Evolutionary conservation across 2,888 invertebrate species (phyloP).

Genomic region (Leistus spinibarbis): DNA sequence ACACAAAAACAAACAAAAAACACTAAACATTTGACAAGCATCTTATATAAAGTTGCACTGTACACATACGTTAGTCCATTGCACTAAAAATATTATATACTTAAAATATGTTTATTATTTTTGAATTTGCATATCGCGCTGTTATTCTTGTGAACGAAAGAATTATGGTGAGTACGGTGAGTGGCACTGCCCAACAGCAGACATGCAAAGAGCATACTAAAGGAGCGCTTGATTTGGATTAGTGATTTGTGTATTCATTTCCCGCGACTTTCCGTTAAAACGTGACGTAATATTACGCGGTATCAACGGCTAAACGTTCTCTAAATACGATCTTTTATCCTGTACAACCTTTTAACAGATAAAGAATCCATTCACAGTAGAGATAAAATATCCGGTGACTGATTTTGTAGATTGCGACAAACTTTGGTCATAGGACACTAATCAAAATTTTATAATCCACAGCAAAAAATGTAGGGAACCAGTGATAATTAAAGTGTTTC

Average conservation of each 20-base stretch:
- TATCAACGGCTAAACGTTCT: background rate
- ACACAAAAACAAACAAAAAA: background rate
- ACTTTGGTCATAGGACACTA: too few relatives aligned
- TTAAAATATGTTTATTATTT: background rate
- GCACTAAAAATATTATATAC: background rate
- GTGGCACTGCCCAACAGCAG: background rate
- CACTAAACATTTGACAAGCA: background rate
- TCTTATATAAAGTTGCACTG: background rate
- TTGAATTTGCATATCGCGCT: background rate
- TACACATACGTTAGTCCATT: background rate
- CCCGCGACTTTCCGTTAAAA: background rate
- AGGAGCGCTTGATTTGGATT: background rate
- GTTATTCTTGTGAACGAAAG: background rate
- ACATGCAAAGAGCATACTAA: background rate
- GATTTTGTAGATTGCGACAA: too few relatives aligned
- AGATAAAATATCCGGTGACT: too few relatives aligned
- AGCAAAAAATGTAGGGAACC: too few relatives aligned
- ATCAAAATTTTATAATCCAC: too few relatives aligned
- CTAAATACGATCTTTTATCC: too few relatives aligned
- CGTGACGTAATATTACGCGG: background rate
- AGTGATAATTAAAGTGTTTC: too few relatives aligned
- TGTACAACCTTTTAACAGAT: too few relatives aligned
- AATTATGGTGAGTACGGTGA: background rate
- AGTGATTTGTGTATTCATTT: background rate
- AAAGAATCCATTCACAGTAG: too few relatives aligned